A percentile compares a stretch with the other conserved stretches of the same genome.
Evolutionary conservation across 2,888 invertebrate species (phyloP).

Genomic region (Brassicogethes aeneus): DNA sequence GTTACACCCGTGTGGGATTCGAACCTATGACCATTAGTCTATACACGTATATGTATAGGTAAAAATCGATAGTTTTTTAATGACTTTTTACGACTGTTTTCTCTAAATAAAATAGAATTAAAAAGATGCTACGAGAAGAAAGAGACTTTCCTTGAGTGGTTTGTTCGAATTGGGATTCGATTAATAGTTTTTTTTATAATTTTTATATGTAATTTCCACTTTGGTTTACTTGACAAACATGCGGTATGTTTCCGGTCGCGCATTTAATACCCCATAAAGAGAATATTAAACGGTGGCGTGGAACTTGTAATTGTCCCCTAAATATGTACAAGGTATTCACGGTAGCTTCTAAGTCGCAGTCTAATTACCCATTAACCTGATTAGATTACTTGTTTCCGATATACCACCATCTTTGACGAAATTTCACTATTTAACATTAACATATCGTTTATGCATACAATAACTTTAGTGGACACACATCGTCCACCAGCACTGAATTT

Average conservation of each 20-base stretch:
- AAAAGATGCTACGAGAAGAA: no score
- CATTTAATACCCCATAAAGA: slow-evolving; percentile 15
- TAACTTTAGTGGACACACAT: background rate
- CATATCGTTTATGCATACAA: background rate
- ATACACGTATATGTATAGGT: no score
- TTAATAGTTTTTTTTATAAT: background rate
- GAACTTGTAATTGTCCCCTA: slow-evolving; percentile 29
- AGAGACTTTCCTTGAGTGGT: no score
- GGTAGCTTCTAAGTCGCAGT: slow-evolving; percentile 21
- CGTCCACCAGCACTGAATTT: background rate
- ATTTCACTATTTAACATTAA: background rate
- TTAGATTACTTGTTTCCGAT: slow-evolving; percentile 12
- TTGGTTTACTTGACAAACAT: background rate
- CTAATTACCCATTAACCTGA: slow-evolving; percentile 33
- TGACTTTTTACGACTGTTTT: no score
- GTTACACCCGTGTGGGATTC: no score
- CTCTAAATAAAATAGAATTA: no score
- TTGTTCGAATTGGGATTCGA: background rate
- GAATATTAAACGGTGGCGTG: slow-evolving; percentile 15
- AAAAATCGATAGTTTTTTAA: no score
- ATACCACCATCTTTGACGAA: background rate
- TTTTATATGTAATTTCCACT: background rate
- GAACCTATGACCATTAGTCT: no score
- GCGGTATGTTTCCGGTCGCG: background rate
- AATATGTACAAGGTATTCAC: slow-evolving; percentile 27